Evolutionary conservation across 2,888 invertebrate species (phyloP), one percentile per base, ranked within the genome.

Genomic region (Eristalinus aeneus): DNA sequence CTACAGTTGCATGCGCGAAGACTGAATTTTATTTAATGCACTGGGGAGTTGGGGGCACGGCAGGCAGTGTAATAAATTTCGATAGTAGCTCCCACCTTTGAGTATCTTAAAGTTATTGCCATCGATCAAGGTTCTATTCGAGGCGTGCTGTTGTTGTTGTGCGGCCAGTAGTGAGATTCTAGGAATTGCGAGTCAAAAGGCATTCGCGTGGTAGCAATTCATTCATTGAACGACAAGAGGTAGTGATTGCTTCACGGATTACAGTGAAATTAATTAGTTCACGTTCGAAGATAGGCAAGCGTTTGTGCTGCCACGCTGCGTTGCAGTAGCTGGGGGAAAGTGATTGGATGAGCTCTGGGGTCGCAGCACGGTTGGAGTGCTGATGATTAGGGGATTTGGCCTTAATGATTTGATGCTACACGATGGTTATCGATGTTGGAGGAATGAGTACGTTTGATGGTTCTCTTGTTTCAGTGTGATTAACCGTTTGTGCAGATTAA

Each of bases 61-160:
- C 31, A 76, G 63, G 63, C 36, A 34, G 69, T 56, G 74, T 77
- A 82, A 86, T 86, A 86, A 77, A 86, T 82, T 86, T 74, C 82
- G 73, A 81, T 78, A 78, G 86, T 82, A 86, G 86, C 82, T 86
- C 78, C 86, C 82, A 86, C 86, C 86, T 86, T 82, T 86, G 82
- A 67, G 77, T 78, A 16, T 23, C 23, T 39, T 82, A 82, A 46
- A 82, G 61, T 86, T 82, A 86, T 65, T 82, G 71, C 86, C 71
- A 86, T 86, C 82, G 86, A 86, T 86, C 86, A 86, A 74, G 74
- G 65, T 67, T 82, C 53, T 32, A 27, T 60, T 32, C 23, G n/a
- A 12, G 16, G 53, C 34, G 27, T 56, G 39, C 53, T 65, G 58
- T 16, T 31, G 31, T 12, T 34, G 22, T 6, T 53, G 6, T 23